These are phyloP conservation scores for Trichopoda pennipes DNA, from an alignment of 2,888 invertebrate genomes.

Conservation along the genomic window DNA sequence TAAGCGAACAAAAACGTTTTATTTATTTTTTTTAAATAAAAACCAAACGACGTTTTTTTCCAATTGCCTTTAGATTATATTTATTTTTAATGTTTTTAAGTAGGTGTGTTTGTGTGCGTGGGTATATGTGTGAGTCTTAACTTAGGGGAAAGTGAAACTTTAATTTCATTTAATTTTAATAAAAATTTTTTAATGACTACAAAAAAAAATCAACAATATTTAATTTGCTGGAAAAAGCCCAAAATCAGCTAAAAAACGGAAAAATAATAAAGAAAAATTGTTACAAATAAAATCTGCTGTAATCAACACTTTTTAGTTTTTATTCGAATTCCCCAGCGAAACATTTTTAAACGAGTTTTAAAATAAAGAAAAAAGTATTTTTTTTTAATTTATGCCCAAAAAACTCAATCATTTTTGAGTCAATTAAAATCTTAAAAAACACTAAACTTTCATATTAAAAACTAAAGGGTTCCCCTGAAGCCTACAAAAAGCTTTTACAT, in stretches of 20 bases:
- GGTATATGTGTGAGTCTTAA: conserved; percentile 24
- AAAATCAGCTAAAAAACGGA: conserved; percentile 12
- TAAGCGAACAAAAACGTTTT: neutral
- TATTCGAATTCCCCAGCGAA: conserved; percentile 9
- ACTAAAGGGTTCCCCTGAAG: too few relatives aligned
- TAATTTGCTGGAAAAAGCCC: neutral
- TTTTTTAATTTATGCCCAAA: too few relatives aligned
- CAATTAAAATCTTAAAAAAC: too few relatives aligned
- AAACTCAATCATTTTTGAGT: too few relatives aligned
- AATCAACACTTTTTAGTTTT: conserved; percentile 21
- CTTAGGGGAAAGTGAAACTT: conserved; percentile 54
- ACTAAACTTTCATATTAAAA: too few relatives aligned
- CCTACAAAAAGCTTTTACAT: too few relatives aligned
- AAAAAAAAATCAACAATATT: conserved; percentile 25
- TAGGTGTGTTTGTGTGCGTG: neutral
- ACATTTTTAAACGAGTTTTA: neutral
- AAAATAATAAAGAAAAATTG: conserved; percentile 49
- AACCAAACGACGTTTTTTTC: conserved; percentile 47
- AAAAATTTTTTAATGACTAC: conserved; percentile 33
- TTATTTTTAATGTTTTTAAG: conserved; percentile 39
- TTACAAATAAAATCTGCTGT: conserved; percentile 43
- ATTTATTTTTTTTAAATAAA: neutral
- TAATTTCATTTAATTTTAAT: conserved; percentile 60
- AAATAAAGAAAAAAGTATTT: too few relatives aligned
- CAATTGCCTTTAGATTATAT: conserved; percentile 58